phyloP scores from a whole-genome alignment of 2,113 vertebrate species.

The mouse (Mus musculus) region GRCm39 chr12:74698001-74698500 shows the following conservation, averaged over 20 bases:
- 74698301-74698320: constrained; percentile 22
- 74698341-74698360: constrained; percentile 40
- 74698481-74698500: background rate
- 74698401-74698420: background rate
- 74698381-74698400: constrained; percentile 32
- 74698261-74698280: constrained; percentile 16
- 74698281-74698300: constrained; percentile 31
- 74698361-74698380: constrained; percentile 35
- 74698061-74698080: constrained; percentile 59
- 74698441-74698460: too few relatives aligned
- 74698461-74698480: background rate
- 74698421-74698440: background rate
- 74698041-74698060: constrained; percentile 71
- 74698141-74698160: constrained; percentile 65
- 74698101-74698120: constrained; percentile 75
- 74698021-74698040: constrained; percentile 60
- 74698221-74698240: constrained; percentile 67
- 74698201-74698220: constrained; percentile 64
- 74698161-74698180: constrained; percentile 39
- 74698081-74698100: constrained; percentile 70
- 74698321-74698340: constrained; percentile 59
- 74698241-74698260: constrained; percentile 64
- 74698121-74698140: constrained; percentile 66
- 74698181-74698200: constrained; percentile 48
- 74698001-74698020: constrained; percentile 60